Evolutionary conservation across 37 sponge, comb jelly and placozoan species (phyloP).

Genomic region (Aplysina aerophoba): DNA sequence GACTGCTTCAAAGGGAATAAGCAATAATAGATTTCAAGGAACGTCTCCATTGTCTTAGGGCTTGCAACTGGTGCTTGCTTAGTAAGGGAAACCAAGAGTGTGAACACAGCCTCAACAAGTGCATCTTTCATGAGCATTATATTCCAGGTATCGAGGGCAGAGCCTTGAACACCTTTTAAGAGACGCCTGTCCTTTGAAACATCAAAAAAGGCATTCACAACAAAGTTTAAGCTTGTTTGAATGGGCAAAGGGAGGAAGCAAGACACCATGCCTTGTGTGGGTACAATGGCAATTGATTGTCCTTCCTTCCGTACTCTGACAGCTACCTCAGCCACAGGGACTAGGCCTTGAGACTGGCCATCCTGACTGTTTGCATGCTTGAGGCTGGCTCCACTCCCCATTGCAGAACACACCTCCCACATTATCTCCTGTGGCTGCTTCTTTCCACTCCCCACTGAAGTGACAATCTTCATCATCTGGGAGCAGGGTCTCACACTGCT

Average conservation of each 20-base stretch:
- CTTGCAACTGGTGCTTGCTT: not conserved
- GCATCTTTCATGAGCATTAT: constrained; percentile 33
- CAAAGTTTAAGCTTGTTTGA: constrained; percentile 36
- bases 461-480: not conserved
- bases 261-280: constrained; percentile 35
- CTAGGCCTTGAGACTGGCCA: constrained; percentile 29
- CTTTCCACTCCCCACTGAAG: not conserved
- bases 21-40: constrained; percentile 46
- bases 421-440: not conserved
- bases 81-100: constrained; percentile 37
- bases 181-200: constrained; percentile 53
- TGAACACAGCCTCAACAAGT: constrained; percentile 42
- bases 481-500: not conserved
- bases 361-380: not conserved
- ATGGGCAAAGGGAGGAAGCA: constrained; percentile 72
- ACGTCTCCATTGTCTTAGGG: not conserved
- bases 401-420: constrained; percentile 14
- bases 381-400: constrained; percentile 4
- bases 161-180: constrained; percentile 19
- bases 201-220: constrained; percentile 65
- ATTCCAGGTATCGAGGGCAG: constrained; percentile 55
- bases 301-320: constrained; percentile 1
- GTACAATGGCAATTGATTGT: not conserved
- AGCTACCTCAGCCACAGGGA: constrained; percentile 55
- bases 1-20: constrained; percentile 38